phyloP scores from a whole-genome alignment of 2,797 vertebrate genomes.

The Caiman crocodilus region DNA sequence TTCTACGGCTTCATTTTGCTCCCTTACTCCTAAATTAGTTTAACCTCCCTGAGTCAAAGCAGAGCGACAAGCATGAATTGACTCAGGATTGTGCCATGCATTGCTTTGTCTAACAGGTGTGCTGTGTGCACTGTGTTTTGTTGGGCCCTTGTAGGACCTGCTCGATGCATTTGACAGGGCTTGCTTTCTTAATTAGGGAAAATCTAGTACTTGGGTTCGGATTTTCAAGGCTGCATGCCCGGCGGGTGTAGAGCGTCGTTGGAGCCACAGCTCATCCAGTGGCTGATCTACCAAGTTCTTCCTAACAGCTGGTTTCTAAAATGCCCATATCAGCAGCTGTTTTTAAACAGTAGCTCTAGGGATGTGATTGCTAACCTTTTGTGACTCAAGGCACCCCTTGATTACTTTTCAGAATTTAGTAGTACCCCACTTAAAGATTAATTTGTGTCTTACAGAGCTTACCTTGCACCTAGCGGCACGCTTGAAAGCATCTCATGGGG shows the following conservation, averaged over 20 bases:
- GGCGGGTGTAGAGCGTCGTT: accelerated
- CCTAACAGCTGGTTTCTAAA: not conserved
- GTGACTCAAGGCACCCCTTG: no score
- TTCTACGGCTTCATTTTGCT: not conserved
- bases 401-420: no score
- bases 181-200: not conserved
- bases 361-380: not conserved
- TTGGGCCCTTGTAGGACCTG: no score
- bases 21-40: not conserved
- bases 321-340: not conserved
- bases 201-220: not conserved
- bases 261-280: no score
- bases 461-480: no score
- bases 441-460: no score
- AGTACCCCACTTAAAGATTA: no score
- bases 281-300: not conserved
- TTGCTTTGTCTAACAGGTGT: accelerated
- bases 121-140: not conserved
- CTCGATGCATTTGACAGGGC: no score
- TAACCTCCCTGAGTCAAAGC: not conserved
- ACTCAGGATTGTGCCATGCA: no score
- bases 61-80: accelerated
- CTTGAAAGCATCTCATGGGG: no score
- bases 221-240: not conserved
- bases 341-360: not conserved